Evolutionary conservation across 2,888 invertebrate genomes (phyloP).

Genomic region (Branchinecta sandiegonensis): DNA sequence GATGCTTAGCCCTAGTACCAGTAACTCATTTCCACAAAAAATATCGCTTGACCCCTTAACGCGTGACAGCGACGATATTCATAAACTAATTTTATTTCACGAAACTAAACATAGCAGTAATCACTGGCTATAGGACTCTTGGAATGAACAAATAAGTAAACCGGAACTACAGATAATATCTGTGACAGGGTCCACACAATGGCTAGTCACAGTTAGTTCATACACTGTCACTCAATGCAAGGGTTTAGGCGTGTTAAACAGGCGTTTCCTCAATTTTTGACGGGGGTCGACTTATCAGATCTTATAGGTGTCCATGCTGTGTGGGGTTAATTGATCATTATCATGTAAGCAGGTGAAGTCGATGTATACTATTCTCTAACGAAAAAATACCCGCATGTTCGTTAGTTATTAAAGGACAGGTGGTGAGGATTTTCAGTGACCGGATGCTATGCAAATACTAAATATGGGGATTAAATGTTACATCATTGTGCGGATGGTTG

Average conservation of each 20-base stretch:
- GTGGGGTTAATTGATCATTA: slow-evolving; percentile 13
- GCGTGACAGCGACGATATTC: too few relatives aligned
- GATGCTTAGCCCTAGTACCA: too few relatives aligned
- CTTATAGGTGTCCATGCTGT: not conserved
- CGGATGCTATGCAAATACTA: too few relatives aligned
- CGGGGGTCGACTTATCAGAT: slow-evolving; percentile 10
- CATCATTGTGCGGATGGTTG: too few relatives aligned
- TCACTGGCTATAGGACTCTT: too few relatives aligned
- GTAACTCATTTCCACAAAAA: too few relatives aligned
- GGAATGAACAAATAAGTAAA: not conserved
- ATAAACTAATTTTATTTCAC: too few relatives aligned
- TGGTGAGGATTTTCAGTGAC: not conserved
- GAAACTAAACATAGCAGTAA: too few relatives aligned
- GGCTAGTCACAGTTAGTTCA: slow-evolving; percentile 14
- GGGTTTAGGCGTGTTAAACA: slow-evolving; percentile 14
- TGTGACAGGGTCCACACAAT: slow-evolving; percentile 13
- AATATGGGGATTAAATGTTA: too few relatives aligned
- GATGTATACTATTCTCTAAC: not conserved
- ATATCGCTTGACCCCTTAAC: too few relatives aligned
- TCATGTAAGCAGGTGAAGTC: slow-evolving; percentile 16
- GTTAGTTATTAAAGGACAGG: not conserved
- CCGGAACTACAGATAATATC: slow-evolving; percentile 14
- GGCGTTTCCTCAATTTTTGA: not conserved
- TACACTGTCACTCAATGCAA: slow-evolving; percentile 10
- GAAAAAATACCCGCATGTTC: slow-evolving; percentile 13